phyloP scores from a whole-genome alignment of 2,888 invertebrate species.

The Acronicta alni region DNA sequence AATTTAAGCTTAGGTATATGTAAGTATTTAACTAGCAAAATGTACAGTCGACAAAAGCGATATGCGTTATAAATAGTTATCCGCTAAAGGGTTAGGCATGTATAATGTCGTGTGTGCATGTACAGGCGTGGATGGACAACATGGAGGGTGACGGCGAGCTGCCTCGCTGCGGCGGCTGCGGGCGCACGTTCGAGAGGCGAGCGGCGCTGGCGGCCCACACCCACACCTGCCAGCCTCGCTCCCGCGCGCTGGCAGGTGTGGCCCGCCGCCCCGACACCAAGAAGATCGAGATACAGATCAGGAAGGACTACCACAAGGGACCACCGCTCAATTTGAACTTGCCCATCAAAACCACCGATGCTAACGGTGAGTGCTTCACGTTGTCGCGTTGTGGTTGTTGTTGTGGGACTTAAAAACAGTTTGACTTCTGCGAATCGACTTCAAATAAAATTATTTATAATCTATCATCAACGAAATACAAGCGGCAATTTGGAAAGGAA shows the following conservation, averaged over 20 bases:
- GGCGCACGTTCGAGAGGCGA: constrained; percentile 92
- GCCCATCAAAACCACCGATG: constrained; percentile 53
- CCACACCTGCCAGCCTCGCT: constrained; percentile 90
- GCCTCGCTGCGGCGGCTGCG: constrained; percentile 91
- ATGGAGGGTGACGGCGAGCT: constrained; percentile 90
- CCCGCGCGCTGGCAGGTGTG: constrained; percentile 72
- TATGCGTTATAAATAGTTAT: too few relatives aligned
- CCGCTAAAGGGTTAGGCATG: too few relatives aligned
- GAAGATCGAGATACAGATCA: constrained; percentile 83
- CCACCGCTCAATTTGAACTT: constrained; percentile 55
- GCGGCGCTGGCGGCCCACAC: constrained; percentile 93
- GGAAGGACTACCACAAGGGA: constrained; percentile 83
- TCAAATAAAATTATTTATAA: too few relatives aligned
- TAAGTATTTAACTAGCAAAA: too few relatives aligned
- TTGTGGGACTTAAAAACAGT: too few relatives aligned
- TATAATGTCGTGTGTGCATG: background rate
- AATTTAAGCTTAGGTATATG: too few relatives aligned
- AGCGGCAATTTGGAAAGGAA: too few relatives aligned
- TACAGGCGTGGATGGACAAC: constrained; percentile 90
- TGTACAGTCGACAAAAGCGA: too few relatives aligned
- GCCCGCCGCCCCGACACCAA: constrained; percentile 68
- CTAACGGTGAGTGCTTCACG: constrained; percentile 48
- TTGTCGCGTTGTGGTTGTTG: too few relatives aligned
- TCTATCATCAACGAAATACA: too few relatives aligned
- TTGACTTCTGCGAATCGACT: too few relatives aligned